phyloP scores from a whole-genome alignment of 2,797 vertebrate species.

The Odontamblyopus rebecca region DNA sequence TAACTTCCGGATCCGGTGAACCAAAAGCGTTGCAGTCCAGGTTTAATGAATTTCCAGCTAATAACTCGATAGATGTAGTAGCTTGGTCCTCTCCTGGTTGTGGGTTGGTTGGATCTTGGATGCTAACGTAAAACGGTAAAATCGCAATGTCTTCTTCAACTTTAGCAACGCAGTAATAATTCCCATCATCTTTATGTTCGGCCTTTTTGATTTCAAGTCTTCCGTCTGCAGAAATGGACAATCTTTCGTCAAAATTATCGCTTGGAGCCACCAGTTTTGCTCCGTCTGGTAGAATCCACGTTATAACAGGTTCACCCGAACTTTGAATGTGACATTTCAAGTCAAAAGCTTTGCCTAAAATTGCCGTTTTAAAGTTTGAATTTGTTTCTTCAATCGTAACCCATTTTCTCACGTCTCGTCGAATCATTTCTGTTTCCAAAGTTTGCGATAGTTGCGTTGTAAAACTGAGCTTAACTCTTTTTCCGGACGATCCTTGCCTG shows the following conservation, averaged over 20 bases:
- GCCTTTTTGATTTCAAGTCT: constrained; percentile 72
- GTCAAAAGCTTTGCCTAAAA: constrained; percentile 73
- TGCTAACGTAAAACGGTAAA: constrained; percentile 74
- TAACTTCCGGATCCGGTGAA: constrained; percentile 82
- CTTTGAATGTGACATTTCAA: constrained; percentile 82
- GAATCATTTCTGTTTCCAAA: constrained; percentile 57
- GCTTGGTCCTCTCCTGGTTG: constrained; percentile 55
- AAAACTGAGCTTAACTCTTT: constrained; percentile 77
- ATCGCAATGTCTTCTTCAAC: constrained; percentile 75
- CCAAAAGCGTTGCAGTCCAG: constrained; percentile 78
- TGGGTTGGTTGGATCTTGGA: constrained; percentile 77
- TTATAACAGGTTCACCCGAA: constrained; percentile 75
- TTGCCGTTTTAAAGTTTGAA: constrained; percentile 49
- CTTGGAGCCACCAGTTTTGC: constrained; percentile 74
- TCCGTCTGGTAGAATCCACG: constrained; percentile 86
- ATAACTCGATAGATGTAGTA: constrained; percentile 60
- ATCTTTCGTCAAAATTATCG: constrained; percentile 61
- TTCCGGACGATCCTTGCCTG: constrained; percentile 82
- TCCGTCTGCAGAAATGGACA: constrained; percentile 79
- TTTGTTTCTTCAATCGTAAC: constrained; percentile 82
- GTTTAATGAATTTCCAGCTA: constrained; percentile 69
- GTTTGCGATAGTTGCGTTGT: constrained; percentile 66
- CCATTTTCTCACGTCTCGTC: constrained; percentile 76
- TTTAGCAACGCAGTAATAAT: constrained; percentile 84
- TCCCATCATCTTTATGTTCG: constrained; percentile 77